Percentiles rank a stretch among this genome's conserved stretches.
Evolutionary conservation across 1,140 invertebrate species (phyloP).

Genomic region (Homalodisca vitripennis): DNA sequence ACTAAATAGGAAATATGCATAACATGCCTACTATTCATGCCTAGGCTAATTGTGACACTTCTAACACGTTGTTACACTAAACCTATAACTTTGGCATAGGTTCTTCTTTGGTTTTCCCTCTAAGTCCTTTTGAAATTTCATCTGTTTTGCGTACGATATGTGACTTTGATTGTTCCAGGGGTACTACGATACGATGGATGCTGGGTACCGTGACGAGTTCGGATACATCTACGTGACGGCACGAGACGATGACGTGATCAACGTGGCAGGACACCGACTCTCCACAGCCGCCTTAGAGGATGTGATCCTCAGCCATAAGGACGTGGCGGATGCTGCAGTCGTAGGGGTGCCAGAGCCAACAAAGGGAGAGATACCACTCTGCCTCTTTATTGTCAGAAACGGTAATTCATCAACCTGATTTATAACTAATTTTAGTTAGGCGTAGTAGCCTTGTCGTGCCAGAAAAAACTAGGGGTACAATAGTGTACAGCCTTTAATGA

Average conservation of each 20-base stretch:
- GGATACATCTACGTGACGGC: conserved; percentile 88
- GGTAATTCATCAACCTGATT: conserved; percentile 50
- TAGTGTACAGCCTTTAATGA: no score
- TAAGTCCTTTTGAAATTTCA: no score
- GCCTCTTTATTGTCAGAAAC: conserved; percentile 73
- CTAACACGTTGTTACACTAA: no score
- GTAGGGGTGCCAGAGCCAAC: conserved; percentile 85
- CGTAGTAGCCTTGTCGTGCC: no score
- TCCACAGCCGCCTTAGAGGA: conserved; percentile 88
- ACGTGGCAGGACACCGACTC: conserved; percentile 88
- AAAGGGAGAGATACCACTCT: conserved; percentile 88
- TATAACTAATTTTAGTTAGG: no score
- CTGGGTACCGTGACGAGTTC: conserved; percentile 79
- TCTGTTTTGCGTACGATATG: conserved; percentile 8
- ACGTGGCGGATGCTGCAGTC: conserved; percentile 81
- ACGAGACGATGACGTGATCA: conserved; percentile 93
- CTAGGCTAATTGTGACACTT: no score
- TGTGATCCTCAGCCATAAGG: conserved; percentile 77
- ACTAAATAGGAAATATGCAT: no score
- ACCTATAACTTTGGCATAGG: no score
- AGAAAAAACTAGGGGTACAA: no score
- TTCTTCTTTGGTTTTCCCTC: no score
- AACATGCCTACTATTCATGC: no score
- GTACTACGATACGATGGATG: conserved; percentile 96
- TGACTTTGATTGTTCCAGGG: conserved; percentile 57